Base-by-base conservation (phyloP, 2,888 invertebrate species). In the Callinectes sapidus region DNA sequence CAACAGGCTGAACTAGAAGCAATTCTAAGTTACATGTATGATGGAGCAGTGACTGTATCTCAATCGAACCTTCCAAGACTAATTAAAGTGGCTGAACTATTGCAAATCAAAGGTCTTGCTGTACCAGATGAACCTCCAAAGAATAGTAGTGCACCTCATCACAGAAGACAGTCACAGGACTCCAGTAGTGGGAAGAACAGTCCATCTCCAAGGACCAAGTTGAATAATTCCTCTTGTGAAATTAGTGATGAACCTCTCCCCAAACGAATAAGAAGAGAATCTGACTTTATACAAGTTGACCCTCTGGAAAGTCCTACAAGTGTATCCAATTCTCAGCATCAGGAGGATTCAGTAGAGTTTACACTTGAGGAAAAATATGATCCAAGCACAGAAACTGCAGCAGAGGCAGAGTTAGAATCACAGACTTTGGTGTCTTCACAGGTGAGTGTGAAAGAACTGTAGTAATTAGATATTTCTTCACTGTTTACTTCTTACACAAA, bases 11-110 rank as follows among this genome's bases (percentile, higher is more conserved):
- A 93, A 55, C 87, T 94, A 23, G 94, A 94, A 89, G 89, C 94
- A 42, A 89, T 94, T 16, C 89, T 94, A 23, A 94, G 87, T 42
- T 94, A 93, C 91, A 94, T 94, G 94, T 94, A 94, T 89, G 91
- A 90, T 87, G 94, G 94, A 32, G 92, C 92, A 32, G 94, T 94
- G n/a, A 92, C 89, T 48, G 93, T 94, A 32, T 90, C 91, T 28
- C 94, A 94, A 28, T 90, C 89, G 35, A 93, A 94, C 77, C 85
- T 94, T 10, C 77, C 92, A 13, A 91, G 93, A 8, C 92, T 94
- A 28, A 91, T 94, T 48, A 94, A 94, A 90, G 93, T 93, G 54
- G 94, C 94, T 32, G 94, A 94, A 89, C 89, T 94, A 23, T 87
- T 94, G 16, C 89, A 92, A 66, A 93, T 94, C 71, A 94, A 94